Evolutionary conservation across 2,797 vertebrate genomes (phyloP).

Genomic region (Enteromius radiatus): DNA sequence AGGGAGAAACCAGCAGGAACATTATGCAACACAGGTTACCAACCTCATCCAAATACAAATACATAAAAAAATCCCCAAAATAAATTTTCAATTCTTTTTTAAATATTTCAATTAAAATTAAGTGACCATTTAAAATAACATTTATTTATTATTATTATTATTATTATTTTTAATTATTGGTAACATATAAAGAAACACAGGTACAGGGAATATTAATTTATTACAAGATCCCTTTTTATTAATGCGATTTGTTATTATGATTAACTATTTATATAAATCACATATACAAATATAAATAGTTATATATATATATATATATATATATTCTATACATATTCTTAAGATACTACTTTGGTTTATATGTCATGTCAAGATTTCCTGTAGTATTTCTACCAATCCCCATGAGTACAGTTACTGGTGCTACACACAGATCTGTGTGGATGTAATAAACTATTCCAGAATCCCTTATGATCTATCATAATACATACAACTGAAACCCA

Average conservation of each 20-base stretch:
- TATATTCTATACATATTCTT: neutral
- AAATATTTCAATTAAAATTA: neutral
- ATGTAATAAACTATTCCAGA: neutral
- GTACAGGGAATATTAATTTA: neutral
- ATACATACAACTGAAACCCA: neutral
- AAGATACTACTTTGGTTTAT: neutral
- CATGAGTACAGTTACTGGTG: slow-evolving; percentile 3
- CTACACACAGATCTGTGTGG: slow-evolving; percentile 5
- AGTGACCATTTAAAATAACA: no score
- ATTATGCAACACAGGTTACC: neutral
- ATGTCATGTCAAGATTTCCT: neutral
- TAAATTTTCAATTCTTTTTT: neutral
- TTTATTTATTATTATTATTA: no score
- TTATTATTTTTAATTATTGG: no score
- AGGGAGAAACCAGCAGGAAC: neutral
- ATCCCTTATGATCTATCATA: neutral
- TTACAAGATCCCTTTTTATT: neutral
- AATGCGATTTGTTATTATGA: neutral
- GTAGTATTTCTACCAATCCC: neutral
- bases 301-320: no score
- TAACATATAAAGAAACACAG: neutral
- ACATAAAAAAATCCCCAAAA: neutral
- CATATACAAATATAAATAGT: neutral
- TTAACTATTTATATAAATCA: neutral
- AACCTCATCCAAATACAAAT: neutral